Evolutionary conservation across 2,888 invertebrate species (phyloP), one percentile per base, ranked within the genome.

Genomic region (Cryptus armator): DNA sequence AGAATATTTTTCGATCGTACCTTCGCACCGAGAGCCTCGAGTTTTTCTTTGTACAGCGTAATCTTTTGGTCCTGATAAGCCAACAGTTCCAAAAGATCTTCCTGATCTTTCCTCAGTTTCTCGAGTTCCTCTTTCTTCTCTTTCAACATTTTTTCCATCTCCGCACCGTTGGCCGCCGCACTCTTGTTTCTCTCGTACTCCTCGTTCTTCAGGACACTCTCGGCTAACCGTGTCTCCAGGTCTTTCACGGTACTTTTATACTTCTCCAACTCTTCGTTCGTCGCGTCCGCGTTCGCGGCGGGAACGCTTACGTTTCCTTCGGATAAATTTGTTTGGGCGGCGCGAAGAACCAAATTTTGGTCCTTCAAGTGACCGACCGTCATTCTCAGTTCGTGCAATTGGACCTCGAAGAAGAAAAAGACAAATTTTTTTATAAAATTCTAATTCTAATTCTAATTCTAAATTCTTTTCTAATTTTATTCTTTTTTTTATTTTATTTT

Each of bases 31-130:
- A 96, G 94, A 0, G 95, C 94, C 14, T 94, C 87, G 32, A 96
- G 91, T 68, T 95, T 95, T 88, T 94, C 93, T 89, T 96, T 96
- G 93, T 97, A 97, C 72, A 95, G 94, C 66, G 94, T 94, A 51
- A 98, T 94, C 93, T 97, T 97, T 66, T 92, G 89, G 76, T 95
- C 99, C 95, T 99, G 99, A 93, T 99, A 98, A 0, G 98, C 97
- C 53, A 99, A 94, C 81, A 99, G 94, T 91, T 98, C 97, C 79
- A 99, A 94, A 86, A 99, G 94, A 94, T 99, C 99, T 89, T 99
- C 99, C 93, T 99, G 99, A 91, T 99, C 99, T 91, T 97, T 97
- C 91, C 95, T 96, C 85, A 98, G 91, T 87, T 95, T 95, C 56
- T 96, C 95, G 87, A 97, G 91, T 87, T 97, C 96, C 0, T 93